Evolutionary conservation across 2,797 vertebrate genomes (phyloP).

Genomic region (Thamnophis elegans): DNA sequence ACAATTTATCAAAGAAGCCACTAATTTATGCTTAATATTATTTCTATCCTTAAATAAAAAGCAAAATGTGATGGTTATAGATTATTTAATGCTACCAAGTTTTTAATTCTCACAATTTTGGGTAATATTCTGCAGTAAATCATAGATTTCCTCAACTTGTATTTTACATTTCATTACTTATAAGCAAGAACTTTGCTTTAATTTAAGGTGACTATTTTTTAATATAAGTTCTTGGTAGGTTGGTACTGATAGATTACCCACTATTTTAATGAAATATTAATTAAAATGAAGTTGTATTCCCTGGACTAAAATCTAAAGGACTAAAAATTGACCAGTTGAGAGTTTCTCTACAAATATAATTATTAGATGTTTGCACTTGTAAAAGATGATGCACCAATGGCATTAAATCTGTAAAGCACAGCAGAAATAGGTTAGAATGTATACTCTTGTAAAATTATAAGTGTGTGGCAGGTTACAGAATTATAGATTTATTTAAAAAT

Average conservation of each 20-base stretch:
- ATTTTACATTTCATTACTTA: not conserved
- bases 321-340: not conserved
- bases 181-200: not conserved
- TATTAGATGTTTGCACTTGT: not conserved
- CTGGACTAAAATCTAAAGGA: not conserved
- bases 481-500: not conserved
- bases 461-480: not conserved
- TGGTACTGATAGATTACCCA: not conserved
- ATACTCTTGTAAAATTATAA: not conserved
- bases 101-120: not conserved
- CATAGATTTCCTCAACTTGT: not conserved
- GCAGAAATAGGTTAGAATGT: not conserved
- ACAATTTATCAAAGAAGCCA: not conserved
- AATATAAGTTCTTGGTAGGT: not conserved
- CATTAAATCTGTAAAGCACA: not conserved
- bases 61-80: not conserved
- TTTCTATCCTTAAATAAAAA: not conserved
- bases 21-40: not conserved
- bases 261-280: not conserved
- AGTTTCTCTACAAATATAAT: not conserved
- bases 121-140: not conserved
- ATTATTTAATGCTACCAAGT: not conserved
- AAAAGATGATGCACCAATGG: not conserved
- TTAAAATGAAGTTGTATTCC: not conserved
- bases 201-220: slow-evolving; percentile 20